Evolutionary conservation across 2,888 invertebrate species (phyloP), one percentile per base, ranked within the genome.

Genomic region (Diarsia rubi): DNA sequence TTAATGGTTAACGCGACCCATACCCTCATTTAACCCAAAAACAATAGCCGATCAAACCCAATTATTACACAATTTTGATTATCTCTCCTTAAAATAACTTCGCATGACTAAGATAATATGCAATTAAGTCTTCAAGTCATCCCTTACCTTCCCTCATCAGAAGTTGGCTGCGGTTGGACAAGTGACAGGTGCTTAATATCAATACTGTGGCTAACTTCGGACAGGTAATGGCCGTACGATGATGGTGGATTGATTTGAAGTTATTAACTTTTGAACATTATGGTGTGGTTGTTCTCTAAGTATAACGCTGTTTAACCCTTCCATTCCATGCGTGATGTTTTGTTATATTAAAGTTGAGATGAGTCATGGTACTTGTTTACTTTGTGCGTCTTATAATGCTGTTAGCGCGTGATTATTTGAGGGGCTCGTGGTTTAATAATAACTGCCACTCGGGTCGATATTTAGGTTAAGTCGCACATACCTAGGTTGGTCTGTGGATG

Each of bases 151-250:
- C 69, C 66, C 66, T 49, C 44, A 66, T 73, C 81, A 84, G 16
- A 54, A 84, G 59, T 70, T 49, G 14, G 47, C 59, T 12, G 16
- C 24, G n/a, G 60, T 52, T 27, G 19, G 59, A 62, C 62, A 47
- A 21, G 52, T n/a, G 42, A 49, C 14, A 24, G 54, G 69, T 45
- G 27, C 69, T 66, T 62, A 11, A 52, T 79, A 83, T 79, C 81
- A 81, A 81, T 81, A 80, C 42, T 83, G 79, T 37, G n/a, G n/a
- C 44, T 19, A 59, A 79, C 47, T 82, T 69, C 37, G 45, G 49
- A 63, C 62, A 69, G 84, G 63, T 79, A 14, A 57, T 59, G 27
- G 12, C 14, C 54, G 57, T 6, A 11, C 49, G 37, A 42, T 42
- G 49, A n/a, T 45, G 76, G 27, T 19, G 1, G 45, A 37, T 27